Base-by-base conservation (phyloP, 2,888 invertebrate species). In the Melitaea athalia region DNA sequence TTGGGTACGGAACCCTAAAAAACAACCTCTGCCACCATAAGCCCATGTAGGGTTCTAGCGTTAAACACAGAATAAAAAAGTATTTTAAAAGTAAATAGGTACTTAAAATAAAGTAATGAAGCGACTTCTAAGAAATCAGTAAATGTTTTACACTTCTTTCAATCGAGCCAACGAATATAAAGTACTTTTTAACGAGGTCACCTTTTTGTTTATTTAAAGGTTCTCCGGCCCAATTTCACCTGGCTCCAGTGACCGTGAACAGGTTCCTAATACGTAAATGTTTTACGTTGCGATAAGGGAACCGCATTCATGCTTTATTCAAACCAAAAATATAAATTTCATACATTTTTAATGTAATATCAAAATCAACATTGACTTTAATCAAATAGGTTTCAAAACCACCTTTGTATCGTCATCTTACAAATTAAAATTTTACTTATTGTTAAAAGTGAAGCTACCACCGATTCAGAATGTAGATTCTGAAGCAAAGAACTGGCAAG, bases 101-200 rank as follows among this genome's bases (percentile, higher is more conserved):
- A 49, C 47, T 49, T 4, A 49, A 14, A 49, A n/a, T 49, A 49
- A 14, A 49, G 24, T 24, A 24, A 24, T 14, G 1, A 53, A 53
- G 31, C 31, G 0, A 31, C 11, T 53, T 31, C 31, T 55, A 55
- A 55, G 53, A 55, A 14, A 33, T 55, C 8, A 3, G 31, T 33
- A 33, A 33, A 24, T 33, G 33, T 38, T 57, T 57, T n/a, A 42
- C 57, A 15, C 31, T 55, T 14, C 53, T 55, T 55, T 55, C 14
- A 33, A 33, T 31, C 31, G n/a, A 38, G 50, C 45, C 62, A 55
- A 55, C 61, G 47, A 62, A 67, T 61, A 62, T 47, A 68, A 64
- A 64, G 60, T 33, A 55, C 55, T 49, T 62, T 65, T 62, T 67
- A 67, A 67, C 61, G 66, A 67, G 61, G 53, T 67, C 55, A 62